These are phyloP conservation scores for Fregata magnificens DNA, from an alignment of 2,113 vertebrate genomes.

Conservation along the genomic window DNA sequence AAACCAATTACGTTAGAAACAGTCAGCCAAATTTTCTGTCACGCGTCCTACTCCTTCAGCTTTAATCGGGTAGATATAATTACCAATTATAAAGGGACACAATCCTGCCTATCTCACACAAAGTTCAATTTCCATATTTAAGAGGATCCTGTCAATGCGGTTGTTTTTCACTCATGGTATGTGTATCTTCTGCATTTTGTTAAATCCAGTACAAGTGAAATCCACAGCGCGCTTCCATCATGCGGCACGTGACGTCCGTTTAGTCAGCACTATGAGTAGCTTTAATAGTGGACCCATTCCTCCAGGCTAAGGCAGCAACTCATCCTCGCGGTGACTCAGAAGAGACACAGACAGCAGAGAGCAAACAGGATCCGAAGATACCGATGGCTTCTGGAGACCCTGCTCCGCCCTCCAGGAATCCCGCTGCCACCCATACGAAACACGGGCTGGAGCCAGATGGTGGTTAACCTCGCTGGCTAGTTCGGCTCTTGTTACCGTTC, in stretches of 20 bases:
- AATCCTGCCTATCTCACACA: neutral
- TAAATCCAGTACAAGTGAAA: neutral
- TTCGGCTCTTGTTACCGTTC: neutral
- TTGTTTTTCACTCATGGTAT: too few species aligned
- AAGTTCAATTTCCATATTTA: neutral
- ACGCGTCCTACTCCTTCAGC: neutral
- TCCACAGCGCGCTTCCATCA: rapidly evolving
- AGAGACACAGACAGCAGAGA: neutral
- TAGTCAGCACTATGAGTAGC: rapidly evolving
- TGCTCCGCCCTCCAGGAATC: neutral
- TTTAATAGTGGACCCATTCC: neutral
- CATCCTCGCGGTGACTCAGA: neutral
- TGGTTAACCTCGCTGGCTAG: neutral
- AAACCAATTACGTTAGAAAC: neutral
- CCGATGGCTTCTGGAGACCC: too few species aligned
- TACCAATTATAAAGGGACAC: neutral
- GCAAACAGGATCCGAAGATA: neutral
- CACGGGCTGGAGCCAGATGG: neutral
- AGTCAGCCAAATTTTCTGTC: neutral
- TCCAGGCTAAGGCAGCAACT: neutral
- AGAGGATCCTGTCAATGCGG: neutral
- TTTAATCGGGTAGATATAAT: neutral
- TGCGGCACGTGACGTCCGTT: neutral
- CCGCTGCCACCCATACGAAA: rapidly evolving
- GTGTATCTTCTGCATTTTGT: too few species aligned